Percentiles rank a stretch among this genome's conserved stretches.
These are phyloP conservation scores for Diachasmimorpha longicaudata DNA, from an alignment of 1,140 invertebrate genomes.

Conservation along the genomic window DNA sequence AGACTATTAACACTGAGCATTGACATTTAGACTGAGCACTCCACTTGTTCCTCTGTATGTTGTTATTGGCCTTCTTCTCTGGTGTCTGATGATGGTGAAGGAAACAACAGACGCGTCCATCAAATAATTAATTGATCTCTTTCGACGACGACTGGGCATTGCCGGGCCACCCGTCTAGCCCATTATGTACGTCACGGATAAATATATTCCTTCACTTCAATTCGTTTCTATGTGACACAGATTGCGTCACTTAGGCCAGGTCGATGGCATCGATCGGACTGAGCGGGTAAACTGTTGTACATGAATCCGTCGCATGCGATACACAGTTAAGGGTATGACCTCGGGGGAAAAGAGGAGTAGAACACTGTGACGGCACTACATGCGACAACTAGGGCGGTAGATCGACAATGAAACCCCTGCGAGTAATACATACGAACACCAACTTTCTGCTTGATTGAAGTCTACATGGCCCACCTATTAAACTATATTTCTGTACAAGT, in stretches of 20 bases:
- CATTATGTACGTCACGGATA: neutral
- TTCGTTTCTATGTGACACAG: conserved; percentile 8
- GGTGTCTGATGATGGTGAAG: no score
- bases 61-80: no score
- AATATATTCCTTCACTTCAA: neutral
- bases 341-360: conserved; percentile 2
- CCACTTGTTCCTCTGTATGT: no score
- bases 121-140: neutral
- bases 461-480: no score
- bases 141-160: neutral
- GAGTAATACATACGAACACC: neutral
- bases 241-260: conserved; percentile 13
- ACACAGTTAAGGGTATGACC: conserved; percentile 2
- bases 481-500: no score
- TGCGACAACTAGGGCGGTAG: conserved; percentile 9
- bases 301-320: neutral
- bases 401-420: neutral
- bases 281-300: neutral
- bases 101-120: neutral
- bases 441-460: no score
- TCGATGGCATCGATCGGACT: conserved; percentile 15
- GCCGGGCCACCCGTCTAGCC: neutral
- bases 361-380: neutral
- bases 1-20: no score
- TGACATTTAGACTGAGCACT: no score